Base-by-base conservation (phyloP, 2,797 vertebrate species). In the Oceanodroma leucorhoa region DNA sequence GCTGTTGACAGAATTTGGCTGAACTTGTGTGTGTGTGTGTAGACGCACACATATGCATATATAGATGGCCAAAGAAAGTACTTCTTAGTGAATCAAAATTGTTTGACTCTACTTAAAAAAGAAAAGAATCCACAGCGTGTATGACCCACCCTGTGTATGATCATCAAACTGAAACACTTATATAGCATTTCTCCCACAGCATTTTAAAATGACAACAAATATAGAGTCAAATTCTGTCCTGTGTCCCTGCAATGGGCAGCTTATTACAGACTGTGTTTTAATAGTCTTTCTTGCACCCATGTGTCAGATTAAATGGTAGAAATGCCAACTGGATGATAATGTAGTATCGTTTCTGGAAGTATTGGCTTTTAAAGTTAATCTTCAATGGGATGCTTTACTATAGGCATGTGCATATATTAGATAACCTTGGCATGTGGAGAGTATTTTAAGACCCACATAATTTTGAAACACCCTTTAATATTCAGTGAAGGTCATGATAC, bases 301-400 rank as follows among this genome's bases (percentile, higher is more conserved):
- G 41, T 92, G 91, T 88, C 80, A 91, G 72, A 91, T 85, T 82
- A 83, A 91, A 83, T 91, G 82, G 58, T 83, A 78, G 79, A 86
- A 92, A 88, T 94, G 76, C 95, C 93, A 88, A 76, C 9, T 76
- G 77, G 58, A 78, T 96, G 85, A 93, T 92, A 93, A 86, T 36
- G 58, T 79, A 53, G 60, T 48, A 91, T 90, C 50, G 22, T 86
- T 94, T 94, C 87, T 94, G 93, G 80, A 94, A 94, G 80, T 90
- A 78, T 84, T 94, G 89, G 89, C 89, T 95, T 95, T 96, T 96
- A 86, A 78, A 65, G 54, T 71, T 85, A 90, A 71, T 92, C 87
- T 93, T 94, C 73, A 78, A 23, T 87, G 40, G 69, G 54, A 86
- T 86, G 24, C 62, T 91, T 91, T 78, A 30, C 60, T 80, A 36